Base-by-base conservation (phyloP, 2,797 vertebrate species). In the Phaenicophaeus curvirostris region DNA sequence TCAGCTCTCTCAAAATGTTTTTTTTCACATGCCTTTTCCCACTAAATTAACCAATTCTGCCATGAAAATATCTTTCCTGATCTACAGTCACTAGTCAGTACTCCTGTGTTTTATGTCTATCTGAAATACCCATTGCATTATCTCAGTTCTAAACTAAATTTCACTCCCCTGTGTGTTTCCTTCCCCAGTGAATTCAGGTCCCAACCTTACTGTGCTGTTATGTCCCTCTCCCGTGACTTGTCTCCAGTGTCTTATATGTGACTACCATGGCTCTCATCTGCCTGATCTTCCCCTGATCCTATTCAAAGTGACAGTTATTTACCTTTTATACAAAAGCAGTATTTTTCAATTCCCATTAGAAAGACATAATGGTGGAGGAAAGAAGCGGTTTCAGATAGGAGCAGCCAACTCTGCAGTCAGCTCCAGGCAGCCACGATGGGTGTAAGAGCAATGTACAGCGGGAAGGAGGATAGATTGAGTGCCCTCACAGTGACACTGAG, bases 401-500 rank as follows among this genome's bases (percentile, higher is more conserved):
- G 55, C 33, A 58, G 37, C 21, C 62, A 79, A 77, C 59, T 61
- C 81, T 61, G 53, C 31, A 33, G 53, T 16, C 28, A 54, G 48
- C n/a, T 44, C 13, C 59, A 41, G 61, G 82, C 50, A 73, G 61
- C 33, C 30, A 35, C 1, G 3, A 21, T 44, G 84, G 3, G 19
- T 84, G 50, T 74, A 51, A 62, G 46, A 87, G 42, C 1, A 5
- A 39, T 2, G n/a, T 2, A 19, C 33, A 69, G 42, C 37, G 78
- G 48, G 14, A 27, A 75, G 18, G 1, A 82, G 39, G 35, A 81
- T 0, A 2, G 74, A 53, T 0, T 0, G 2, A 31, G 33, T 24
- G 25, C 8, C 50, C 58, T 62, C 13, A 50, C 18, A 54, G 74
- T 27, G 62, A 65, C 18, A 20, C 30, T n/a, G 62, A 63, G 48